A percentile compares a stretch with the other conserved stretches of the same genome.
Evolutionary conservation across 2,888 invertebrate genomes (phyloP).

Genomic region (Ctenicera cuprea): DNA sequence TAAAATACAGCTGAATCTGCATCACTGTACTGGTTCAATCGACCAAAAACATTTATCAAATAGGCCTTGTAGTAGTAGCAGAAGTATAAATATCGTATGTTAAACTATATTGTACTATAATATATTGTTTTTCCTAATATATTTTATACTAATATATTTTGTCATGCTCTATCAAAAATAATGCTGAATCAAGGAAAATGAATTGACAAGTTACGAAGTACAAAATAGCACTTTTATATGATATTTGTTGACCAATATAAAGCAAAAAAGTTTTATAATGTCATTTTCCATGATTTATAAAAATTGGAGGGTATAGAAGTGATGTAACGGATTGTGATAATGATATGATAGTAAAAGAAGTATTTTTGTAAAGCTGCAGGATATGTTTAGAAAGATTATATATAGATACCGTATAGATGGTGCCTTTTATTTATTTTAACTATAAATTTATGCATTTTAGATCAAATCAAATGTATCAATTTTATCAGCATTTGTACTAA

Average conservation of each 20-base stretch:
- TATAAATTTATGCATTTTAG: conserved; percentile 52
- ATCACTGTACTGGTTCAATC: conserved; percentile 63
- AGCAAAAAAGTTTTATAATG: conserved; percentile 29
- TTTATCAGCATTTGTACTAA: conserved; percentile 53
- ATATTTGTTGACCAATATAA: conserved; percentile 48
- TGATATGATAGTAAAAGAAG: conserved; percentile 56
- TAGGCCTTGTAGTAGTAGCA: conserved; percentile 69
- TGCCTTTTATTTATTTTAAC: conserved; percentile 71
- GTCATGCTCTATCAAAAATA: conserved; percentile 60
- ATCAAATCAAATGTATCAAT: conserved; percentile 50
- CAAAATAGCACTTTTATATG: conserved; percentile 46
- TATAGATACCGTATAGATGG: conserved; percentile 65
- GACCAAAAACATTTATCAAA: conserved; percentile 68
- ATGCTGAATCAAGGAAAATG: conserved; percentile 59
- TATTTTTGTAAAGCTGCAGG: conserved; percentile 69
- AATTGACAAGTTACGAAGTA: conserved; percentile 47
- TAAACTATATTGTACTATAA: conserved; percentile 45
- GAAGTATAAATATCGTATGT: conserved; percentile 58
- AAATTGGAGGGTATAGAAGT: conserved; percentile 56
- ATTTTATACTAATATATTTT: conserved; percentile 59
- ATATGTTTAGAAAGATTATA: conserved; percentile 54
- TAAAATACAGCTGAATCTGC: conserved; percentile 42
- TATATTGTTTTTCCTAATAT: conserved; percentile 52
- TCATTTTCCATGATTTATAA: conserved; percentile 56
- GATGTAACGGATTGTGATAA: conserved; percentile 70